Base-by-base conservation (phyloP, 2,888 invertebrate genomes). In the Cactoblastis cactorum region DNA sequence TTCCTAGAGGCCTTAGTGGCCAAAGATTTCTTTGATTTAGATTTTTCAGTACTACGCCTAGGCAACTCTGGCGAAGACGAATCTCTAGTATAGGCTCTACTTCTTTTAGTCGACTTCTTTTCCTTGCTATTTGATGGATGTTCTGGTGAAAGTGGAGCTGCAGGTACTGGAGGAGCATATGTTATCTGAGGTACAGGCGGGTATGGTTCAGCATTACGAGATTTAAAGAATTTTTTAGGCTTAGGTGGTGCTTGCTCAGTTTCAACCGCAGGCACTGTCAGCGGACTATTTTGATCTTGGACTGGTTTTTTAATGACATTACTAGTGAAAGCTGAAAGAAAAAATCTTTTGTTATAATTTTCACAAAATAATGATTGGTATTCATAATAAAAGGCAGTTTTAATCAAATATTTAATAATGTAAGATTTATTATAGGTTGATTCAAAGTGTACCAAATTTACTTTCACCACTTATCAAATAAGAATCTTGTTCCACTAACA, bases 141-240 rank as follows among this genome's bases (percentile, higher is more conserved):
- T 63, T 90, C 87, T 43, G 89, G 88, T 34, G 90, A 88, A 15
- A 87, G 67, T 34, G 90, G 83, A 50, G 84, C 83, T 53, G 83
- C 83, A 54, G 84, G 73, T 58, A 81, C 83, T 41, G 89, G 86
- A 49, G 90, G 89, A 52, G 90, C 90, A 75, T 89, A 90, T 34
- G 85, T 88, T 41, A 89, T 89, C 61, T 89, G 90, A 57, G 90
- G 90, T 54, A 89, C 85, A 56, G 85, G 81, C 53, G 92, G 92
- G 53, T 91, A 91, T 2, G 91, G 85, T 59, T 93, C 92, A 15
- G 92, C 91, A 80, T 95, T 95, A 48, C 95, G 93, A 71, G 96
- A 96, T 75, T 97, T 97, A 76, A 97, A 97, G 80, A 97, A 97
- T 76, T 97, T 97, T 74, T 96, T 95, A 39, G 96, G 96, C 77